phyloP scores from a whole-genome alignment of 2,797 vertebrate genomes.

The Coranthus polyacanthus region DNA sequence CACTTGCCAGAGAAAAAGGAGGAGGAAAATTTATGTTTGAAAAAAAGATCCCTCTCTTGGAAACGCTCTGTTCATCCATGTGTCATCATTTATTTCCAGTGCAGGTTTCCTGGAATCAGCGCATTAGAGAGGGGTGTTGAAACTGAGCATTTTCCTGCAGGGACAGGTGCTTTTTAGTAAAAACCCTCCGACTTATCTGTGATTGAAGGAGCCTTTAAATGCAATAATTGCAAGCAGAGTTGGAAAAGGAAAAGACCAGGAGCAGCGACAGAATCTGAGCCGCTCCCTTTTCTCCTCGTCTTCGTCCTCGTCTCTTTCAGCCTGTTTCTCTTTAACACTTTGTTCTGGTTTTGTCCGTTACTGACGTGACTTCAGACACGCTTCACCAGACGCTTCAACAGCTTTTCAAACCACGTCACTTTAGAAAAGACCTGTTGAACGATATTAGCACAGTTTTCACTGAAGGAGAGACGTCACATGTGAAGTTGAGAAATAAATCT shows the following conservation, averaged over 20 bases:
- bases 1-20: constrained; percentile 58
- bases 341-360: constrained; percentile 5
- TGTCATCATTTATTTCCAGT: constrained; percentile 67
- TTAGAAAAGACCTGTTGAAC: no score
- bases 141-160: constrained; percentile 44
- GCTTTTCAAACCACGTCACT: no score
- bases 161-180: constrained; percentile 62
- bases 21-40: constrained; percentile 37
- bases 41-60: constrained; percentile 44
- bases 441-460: no score
- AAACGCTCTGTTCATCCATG: constrained; percentile 37
- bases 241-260: constrained; percentile 37
- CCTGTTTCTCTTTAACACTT: constrained; percentile 21
- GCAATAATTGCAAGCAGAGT: constrained; percentile 46
- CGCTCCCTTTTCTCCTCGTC: constrained; percentile 7
- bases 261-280: constrained; percentile 39
- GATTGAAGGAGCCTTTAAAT: constrained; percentile 46
- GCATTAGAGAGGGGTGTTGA: constrained; percentile 55
- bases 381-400: no score
- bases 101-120: constrained; percentile 62
- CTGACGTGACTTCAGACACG: no score
- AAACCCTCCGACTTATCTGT: constrained; percentile 24
- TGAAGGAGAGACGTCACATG: no score
- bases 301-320: constrained; percentile 17
- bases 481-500: no score